phyloP scores from a whole-genome alignment of 2,888 invertebrate genomes.

The Cenopis cana region DNA sequence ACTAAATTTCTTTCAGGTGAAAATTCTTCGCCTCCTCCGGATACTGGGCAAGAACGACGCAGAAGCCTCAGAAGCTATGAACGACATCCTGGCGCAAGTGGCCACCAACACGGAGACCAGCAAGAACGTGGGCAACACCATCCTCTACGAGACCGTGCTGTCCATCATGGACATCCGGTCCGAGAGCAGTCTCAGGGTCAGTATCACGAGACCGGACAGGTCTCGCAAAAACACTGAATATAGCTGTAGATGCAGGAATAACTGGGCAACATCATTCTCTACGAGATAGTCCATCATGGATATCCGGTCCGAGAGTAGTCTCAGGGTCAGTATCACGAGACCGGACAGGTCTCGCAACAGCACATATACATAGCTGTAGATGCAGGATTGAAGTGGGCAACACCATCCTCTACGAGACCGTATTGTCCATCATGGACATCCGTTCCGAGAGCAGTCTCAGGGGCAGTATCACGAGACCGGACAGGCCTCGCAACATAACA shows the following conservation, averaged over 20 bases:
- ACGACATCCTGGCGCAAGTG: slow-evolving; percentile 99
- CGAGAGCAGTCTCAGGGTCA: slow-evolving; percentile 94
- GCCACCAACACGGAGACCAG: slow-evolving; percentile 99
- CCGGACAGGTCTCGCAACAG: neutral
- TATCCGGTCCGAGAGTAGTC: slow-evolving; percentile 97
- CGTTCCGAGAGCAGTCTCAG: no score
- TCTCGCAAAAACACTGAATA: neutral
- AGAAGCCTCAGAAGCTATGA: slow-evolving; percentile 99
- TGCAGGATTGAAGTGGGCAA: no score
- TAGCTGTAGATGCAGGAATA: neutral
- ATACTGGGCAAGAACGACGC: slow-evolving; percentile 98
- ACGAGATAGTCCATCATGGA: slow-evolving; percentile 84
- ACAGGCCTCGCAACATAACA: no score
- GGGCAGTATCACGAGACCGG: no score
- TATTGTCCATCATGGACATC: no score
- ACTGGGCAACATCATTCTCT: no score
- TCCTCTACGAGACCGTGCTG: slow-evolving; percentile 99
- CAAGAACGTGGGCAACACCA: slow-evolving; percentile 99
- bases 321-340: slow-evolving; percentile 84
- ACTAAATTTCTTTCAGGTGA: slow-evolving; percentile 87
- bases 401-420: no score
- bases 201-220: neutral
- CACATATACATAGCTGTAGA: neutral
- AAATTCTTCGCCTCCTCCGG: slow-evolving; percentile 96
- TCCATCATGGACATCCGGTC: slow-evolving; percentile 99